These are phyloP conservation scores for Drosophila miranda DNA, from an alignment of 1,140 invertebrate genomes.

Conservation along the genomic window DNA sequence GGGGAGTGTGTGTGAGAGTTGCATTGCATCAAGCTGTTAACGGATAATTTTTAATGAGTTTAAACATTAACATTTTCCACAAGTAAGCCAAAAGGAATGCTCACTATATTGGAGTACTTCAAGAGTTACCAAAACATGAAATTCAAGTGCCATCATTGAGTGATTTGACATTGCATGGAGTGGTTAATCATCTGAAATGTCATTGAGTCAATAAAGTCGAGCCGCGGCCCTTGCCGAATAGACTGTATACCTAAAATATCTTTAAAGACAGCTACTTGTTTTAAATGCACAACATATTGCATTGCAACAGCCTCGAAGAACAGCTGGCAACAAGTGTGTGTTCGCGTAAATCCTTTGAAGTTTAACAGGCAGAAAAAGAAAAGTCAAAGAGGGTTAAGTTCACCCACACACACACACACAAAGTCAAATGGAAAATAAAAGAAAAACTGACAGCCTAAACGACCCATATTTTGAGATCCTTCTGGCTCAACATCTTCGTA, in stretches of 20 bases:
- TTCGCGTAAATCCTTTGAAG: slow-evolving; percentile 58
- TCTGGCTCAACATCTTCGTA: slow-evolving; percentile 2
- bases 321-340: slow-evolving; percentile 71
- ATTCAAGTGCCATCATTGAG: too few species aligned
- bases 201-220: too few species aligned
- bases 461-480: slow-evolving; percentile 62
- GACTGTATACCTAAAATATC: too few species aligned
- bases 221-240: too few species aligned
- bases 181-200: too few species aligned
- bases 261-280: background rate
- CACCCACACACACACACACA: slow-evolving; percentile 36
- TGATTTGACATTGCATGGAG: too few species aligned
- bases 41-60: slow-evolving; percentile 57
- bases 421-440: slow-evolving; percentile 31
- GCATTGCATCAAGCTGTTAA: slow-evolving; percentile 38
- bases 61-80: slow-evolving; percentile 43
- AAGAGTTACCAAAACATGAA: background rate
- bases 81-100: slow-evolving; percentile 8
- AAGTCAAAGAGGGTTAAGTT: slow-evolving; percentile 77
- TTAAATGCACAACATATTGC: slow-evolving; percentile 12
- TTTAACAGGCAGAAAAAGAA: slow-evolving; percentile 66
- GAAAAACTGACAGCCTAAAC: slow-evolving; percentile 42
- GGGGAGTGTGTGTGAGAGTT: slow-evolving; percentile 1
- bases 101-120: background rate
- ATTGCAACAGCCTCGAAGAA: slow-evolving; percentile 25